Evolutionary conservation across 2,888 invertebrate genomes (phyloP), one percentile per base, ranked within the genome.

Genomic region (Cheilosia urbana): DNA sequence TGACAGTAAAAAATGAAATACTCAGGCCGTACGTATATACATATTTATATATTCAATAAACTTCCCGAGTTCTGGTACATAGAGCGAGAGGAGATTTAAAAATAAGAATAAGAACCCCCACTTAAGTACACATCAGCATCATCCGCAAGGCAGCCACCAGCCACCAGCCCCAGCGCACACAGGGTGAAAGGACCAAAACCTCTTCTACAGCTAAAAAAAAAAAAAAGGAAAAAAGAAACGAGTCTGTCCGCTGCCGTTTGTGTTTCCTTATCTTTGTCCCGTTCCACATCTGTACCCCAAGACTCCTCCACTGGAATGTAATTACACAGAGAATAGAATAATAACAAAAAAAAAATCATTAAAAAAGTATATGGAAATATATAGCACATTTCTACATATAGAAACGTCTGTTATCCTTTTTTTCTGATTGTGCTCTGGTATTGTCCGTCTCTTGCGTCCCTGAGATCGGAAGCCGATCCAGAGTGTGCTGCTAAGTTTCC

Each of bases 191-290:
- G 63, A 62, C 62, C n/a, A 76, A 57, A 76, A 63, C 68, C 76
- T 76, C 68, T 60, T 72, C 42, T 40, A 60, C 45, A 34, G 37
- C 40, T 45, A 17, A 45, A 7, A 17, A 9, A 17, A 68, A 57
- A 45, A 49, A 73, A 62, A 51, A 6, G 45, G 24, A 15, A 6
- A 45, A 65, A 13, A 17, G 45, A 42, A 53, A 9, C 51, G 65
- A 71, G 71, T 75, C 73, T 84, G 68, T 84, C 80, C 73, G 80
- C 65, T 84, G 71, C 58, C 77, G 75, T 77, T 84, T 80, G 73
- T 75, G 40, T 75, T 75, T 80, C 69, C 80, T 75, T 65, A 73
- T 80, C 73, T 69, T 79, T 21, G 45, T 13, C 63, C 40, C 49
- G 63, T 30, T 53, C 24, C 63, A 11, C 37, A 34, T 17, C 58